These are phyloP conservation scores for Panagrolaimus sp. DNA, from an alignment of 1,140 invertebrate genomes.

Conservation along the genomic window DNA sequence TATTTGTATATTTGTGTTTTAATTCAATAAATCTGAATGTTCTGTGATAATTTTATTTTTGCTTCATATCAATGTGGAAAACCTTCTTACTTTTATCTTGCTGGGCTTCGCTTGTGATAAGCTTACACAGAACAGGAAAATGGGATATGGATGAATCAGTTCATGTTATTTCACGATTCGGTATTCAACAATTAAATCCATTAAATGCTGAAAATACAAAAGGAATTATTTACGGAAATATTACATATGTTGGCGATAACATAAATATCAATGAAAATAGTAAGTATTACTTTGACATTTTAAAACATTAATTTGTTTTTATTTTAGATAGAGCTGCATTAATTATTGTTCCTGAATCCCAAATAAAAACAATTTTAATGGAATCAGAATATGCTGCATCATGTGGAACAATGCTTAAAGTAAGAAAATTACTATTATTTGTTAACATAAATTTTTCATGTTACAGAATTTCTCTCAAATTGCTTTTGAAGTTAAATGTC, in stretches of 20 bases:
- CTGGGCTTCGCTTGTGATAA: no score
- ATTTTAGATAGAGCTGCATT: constrained; percentile 24
- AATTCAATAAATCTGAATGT: no score
- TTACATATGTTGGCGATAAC: constrained; percentile 69
- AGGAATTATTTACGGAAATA: constrained; percentile 90
- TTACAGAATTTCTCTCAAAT: constrained; percentile 71
- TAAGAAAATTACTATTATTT: constrained; percentile 60
- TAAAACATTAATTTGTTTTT: constrained; percentile 1
- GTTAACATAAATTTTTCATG: constrained; percentile 66
- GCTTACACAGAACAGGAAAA: no score
- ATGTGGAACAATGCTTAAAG: constrained; percentile 38
- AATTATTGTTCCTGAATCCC: constrained; percentile 67
- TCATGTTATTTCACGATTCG: constrained; percentile 85
- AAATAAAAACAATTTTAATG: constrained; percentile 79
- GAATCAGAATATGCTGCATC: constrained; percentile 73
- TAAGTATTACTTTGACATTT: no score
- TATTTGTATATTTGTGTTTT: no score
- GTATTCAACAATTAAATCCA: constrained; percentile 87
- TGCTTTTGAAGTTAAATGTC: constrained; percentile 77
- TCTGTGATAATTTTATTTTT: no score
- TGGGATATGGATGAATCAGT: constrained; percentile 57
- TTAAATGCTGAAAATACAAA: constrained; percentile 73
- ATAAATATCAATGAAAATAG: constrained; percentile 9
- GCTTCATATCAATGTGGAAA: no score
- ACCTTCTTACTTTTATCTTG: no score